Conservation (phyloP, 2,888 invertebrate genomes). For the Temnothorax ravouxi region DNA sequence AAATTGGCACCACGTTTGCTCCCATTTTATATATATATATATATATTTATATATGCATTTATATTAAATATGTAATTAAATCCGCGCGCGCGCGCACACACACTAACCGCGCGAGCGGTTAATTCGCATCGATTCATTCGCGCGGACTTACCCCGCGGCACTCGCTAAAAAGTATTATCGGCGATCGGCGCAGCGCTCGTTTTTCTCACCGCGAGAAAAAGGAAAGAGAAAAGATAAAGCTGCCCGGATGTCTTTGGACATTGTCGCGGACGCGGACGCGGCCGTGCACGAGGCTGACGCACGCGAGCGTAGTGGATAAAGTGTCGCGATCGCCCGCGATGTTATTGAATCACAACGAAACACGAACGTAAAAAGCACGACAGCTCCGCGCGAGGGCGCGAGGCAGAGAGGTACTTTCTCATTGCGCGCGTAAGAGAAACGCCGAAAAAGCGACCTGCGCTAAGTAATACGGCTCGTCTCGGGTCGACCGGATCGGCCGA, state of each 20-base stretch:
- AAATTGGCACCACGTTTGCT: conserved; percentile 86
- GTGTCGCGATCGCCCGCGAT: conserved; percentile 25
- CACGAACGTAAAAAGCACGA: not conserved
- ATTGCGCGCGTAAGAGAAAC: not conserved
- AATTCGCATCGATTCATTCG: conserved; percentile 23
- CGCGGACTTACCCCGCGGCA: conserved; percentile 32
- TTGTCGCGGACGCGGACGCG: conserved; percentile 53
- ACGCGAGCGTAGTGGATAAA: conserved; percentile 22
- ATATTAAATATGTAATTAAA: conserved; percentile 64
- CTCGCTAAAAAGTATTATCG: conserved; percentile 68
- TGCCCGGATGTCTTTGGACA: conserved; percentile 77
- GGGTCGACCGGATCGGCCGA: conserved; percentile 15
- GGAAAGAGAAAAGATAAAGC: conserved; percentile 73
- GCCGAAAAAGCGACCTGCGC: conserved; percentile 48
- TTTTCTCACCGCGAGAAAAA: conserved; percentile 64
- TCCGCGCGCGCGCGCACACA: conserved; percentile 63
- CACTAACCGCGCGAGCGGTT: conserved; percentile 60
- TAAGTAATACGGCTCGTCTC: conserved; percentile 30
- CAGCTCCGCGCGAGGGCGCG: not conserved
- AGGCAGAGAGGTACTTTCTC: not conserved
- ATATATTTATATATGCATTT: conserved; percentile 52
- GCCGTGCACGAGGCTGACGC: conserved; percentile 21
- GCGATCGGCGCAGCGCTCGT: conserved; percentile 74
- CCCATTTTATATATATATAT: conserved; percentile 78
- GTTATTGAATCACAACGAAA: not conserved